Conservation (phyloP, 1,140 invertebrate species). For the Drosophila tropicalis region DNA sequence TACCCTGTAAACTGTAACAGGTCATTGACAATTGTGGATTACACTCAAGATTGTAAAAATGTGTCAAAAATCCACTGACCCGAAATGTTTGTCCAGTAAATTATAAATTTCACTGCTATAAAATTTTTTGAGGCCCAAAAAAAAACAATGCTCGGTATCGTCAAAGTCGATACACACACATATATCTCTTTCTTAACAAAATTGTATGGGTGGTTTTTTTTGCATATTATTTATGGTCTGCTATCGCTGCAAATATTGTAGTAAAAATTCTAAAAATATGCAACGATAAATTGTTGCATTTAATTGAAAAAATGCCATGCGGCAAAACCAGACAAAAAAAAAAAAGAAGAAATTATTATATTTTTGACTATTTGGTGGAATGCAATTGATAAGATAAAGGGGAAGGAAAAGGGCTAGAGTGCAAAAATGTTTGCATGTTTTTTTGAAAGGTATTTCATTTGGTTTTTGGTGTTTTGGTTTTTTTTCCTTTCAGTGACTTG, state of each 20-base stretch:
- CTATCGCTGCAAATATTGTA: slow-evolving; percentile 41
- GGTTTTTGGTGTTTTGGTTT: background rate
- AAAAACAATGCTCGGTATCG: background rate
- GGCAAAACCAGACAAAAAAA: slow-evolving; percentile 13
- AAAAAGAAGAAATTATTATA: background rate
- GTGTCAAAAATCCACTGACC: too few species aligned
- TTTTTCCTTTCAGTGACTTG: background rate
- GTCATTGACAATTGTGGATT: too few species aligned
- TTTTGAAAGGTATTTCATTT: background rate
- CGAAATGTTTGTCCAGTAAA: too few species aligned
- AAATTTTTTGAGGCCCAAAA: too few species aligned
- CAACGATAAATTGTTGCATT: slow-evolving; percentile 53
- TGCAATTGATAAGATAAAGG: background rate
- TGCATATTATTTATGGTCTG: slow-evolving; percentile 33
- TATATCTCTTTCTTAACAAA: slow-evolving; percentile 3
- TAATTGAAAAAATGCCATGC: slow-evolving; percentile 59
- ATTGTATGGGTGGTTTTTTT: slow-evolving; percentile 13
- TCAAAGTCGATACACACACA: background rate
- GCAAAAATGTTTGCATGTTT: background rate
- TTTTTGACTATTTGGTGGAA: slow-evolving; percentile 13
- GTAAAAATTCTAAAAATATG: slow-evolving; percentile 38
- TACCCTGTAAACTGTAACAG: background rate
- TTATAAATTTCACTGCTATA: too few species aligned
- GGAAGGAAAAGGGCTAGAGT: background rate
- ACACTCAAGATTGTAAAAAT: too few species aligned